A percentile compares a stretch with the other conserved stretches of the same genome.
phyloP scores from a whole-genome alignment of 2,113 vertebrate genomes.

The Ophiodon elongatus region DNA sequence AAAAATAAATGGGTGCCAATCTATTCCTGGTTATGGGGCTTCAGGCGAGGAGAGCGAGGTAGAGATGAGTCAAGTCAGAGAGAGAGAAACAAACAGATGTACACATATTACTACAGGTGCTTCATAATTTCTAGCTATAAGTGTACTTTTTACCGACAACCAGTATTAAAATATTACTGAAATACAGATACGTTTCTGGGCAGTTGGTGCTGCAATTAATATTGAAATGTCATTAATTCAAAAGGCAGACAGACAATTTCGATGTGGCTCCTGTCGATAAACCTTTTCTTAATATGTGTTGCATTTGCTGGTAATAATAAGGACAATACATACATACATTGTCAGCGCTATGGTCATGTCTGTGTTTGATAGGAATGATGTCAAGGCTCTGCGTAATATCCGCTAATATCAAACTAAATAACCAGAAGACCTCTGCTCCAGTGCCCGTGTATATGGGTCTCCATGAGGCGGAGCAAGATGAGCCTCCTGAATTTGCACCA shows the following conservation, averaged over 20 bases:
- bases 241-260: background rate
- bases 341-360: too few species aligned
- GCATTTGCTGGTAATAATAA: background rate
- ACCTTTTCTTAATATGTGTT: background rate
- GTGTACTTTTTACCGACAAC: background rate
- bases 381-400: too few species aligned
- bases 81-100: conserved; percentile 16
- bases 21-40: conserved; percentile 66
- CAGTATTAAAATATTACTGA: background rate
- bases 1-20: conserved; percentile 60
- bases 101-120: background rate
- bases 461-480: too few species aligned
- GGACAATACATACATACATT: too few species aligned
- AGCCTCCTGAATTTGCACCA: background rate
- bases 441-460: too few species aligned
- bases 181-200: background rate
- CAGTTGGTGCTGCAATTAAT: background rate
- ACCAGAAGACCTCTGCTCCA: too few species aligned
- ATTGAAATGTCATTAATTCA: background rate
- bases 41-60: background rate
- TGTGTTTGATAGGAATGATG: too few species aligned
- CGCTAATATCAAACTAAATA: too few species aligned
- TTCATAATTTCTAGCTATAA: background rate
- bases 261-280: background rate
- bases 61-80: background rate